Base-by-base conservation (phyloP, 2,797 vertebrate genomes). In the Notamacropus eugenii region DNA sequence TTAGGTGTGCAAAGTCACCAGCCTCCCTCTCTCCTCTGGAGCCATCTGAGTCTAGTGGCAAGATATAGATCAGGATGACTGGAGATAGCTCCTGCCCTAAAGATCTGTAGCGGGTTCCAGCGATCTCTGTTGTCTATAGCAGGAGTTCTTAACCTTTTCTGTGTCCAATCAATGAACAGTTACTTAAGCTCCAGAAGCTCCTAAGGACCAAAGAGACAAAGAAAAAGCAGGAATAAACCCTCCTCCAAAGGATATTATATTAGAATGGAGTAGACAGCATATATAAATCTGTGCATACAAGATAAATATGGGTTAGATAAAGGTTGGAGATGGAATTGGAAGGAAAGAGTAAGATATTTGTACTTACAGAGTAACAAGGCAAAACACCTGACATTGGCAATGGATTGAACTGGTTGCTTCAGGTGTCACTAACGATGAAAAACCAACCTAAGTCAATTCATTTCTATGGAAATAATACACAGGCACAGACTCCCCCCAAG, bases 391-490 rank as follows among this genome's bases (percentile, higher is more conserved):
- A 82, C 46, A 82, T 4, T 46, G 67, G 40, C 46, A 40, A 31
- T 46, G 22, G 8, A 82, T 10, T 24, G n/a, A 82, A 82, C 19
- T 10, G 22, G 19, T 82, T 82, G 6, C 74, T 82, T 82, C 74
- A 82, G 19, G 9, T 10, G 2, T 22, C 74, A 82, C 22, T 46
- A 46, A 46, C 19, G 46, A 82, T 0, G 0, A 5, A 46, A 55
- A 55, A 59, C 19, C 52, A 40, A n/a, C 93, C 28, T 87, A 29
- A 90, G 54, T 90, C 27, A 54, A 62, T 50, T 93, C 92, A 55
- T 62, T 91, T 92, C 62, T 24, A 40, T 92, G 56, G 92, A 94
- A 94, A 91, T 54, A 55, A 90, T 52, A 93, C 40, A 10, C 22
- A 57, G 50, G 54, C 92, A 55, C 24, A 24, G 3, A 19, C 67